Base-by-base conservation (phyloP, 64 coral and sea anemone species). In the Acropora yongei region DNA sequence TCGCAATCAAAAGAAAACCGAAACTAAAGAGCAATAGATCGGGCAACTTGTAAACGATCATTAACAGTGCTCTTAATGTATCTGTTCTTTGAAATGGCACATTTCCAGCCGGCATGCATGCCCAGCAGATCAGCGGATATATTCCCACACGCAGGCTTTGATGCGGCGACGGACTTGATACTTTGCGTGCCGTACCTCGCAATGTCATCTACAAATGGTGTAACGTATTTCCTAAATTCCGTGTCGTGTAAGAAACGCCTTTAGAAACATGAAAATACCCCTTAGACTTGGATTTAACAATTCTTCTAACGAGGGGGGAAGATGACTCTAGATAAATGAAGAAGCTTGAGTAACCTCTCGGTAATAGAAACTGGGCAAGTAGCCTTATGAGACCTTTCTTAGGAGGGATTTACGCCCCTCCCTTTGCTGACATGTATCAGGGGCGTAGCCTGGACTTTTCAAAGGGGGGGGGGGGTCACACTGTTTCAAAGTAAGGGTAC, bases 261-360 rank as follows among this genome's bases (percentile, higher is more conserved):
- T 90, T 83, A 46, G 72, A 77, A 45, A 66, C 72, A 49, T 95
- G 88, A 63, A 63, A 63, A 63, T 63, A 63, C 58, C 14, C 58
- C 58, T 63, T 63, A 63, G 58, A 63, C 58, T 87, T 95, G 45
- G 88, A 86, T 72, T 90, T 95, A 78, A 95, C 88, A 65, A 95
- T 90, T 86, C 88, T 71, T 58, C 93, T 75, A 86, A 95, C 85
- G 30, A 95, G 45, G 74, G 93, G 80, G 2, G 74, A 79, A 58
- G 49, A 57, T 48, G 78, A 55, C 20, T 84, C 55, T 89, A 49
- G 77, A 40, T 6, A 47, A 44, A 68, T 74, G 88, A 46, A 95
- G 57, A 89, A 86, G 79, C 40, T 61, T 72, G 44, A 89, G 63
- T 57, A 89, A 63, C 67, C 53, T 94, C 43, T 89, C 92, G 51